Base-by-base conservation (phyloP, 2,797 vertebrate genomes). In the Tadarida brasiliensis region DNA sequence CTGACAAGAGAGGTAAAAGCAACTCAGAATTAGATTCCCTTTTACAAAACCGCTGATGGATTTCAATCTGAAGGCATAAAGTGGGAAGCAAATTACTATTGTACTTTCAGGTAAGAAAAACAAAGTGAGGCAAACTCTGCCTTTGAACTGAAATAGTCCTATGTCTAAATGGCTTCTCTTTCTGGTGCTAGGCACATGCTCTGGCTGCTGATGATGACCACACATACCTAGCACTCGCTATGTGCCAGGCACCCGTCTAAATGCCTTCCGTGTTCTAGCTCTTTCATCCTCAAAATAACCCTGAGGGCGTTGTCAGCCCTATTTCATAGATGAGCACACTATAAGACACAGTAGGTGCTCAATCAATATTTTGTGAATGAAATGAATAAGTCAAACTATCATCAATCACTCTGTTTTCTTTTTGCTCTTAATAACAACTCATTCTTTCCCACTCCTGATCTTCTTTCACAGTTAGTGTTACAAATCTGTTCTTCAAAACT, bases 11-110 rank as follows among this genome's bases (percentile, higher is more conserved):
- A 63, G 24, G 14, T 70, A 49, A 93, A 90, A 71, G n/a, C 15
- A 80, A 88, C 65, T 74, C 78, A 88, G 65, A 87, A 84, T 95
- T 92, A 90, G 51, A 73, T 44, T 90, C 12, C 8, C 15, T 91
- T 92, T 88, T 57, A 73, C 26, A 87, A 84, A 95, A 63, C n/a
- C 17, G 14, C 26, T 12, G 73, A 80, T 26, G 22, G 57, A 57
- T 94, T 95, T 88, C 57, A 89, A 24, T 65, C 78, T 33, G 47
- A 92, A 92, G 82, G 77, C 22, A 73, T 16, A 44, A 87, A 81
- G 87, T 77, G 88, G 81, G 84, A 93, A 90, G 71, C 35, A 87
- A 93, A 90, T 95, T 85, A 87, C 67, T 90, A 85, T 57, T 95
- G 82, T 92, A 68, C 67, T 92, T 87, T 94, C 24, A 44, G 47